Base-by-base conservation (phyloP, 2,113 vertebrate genomes). In the Crotophaga sulcirostris region DNA sequence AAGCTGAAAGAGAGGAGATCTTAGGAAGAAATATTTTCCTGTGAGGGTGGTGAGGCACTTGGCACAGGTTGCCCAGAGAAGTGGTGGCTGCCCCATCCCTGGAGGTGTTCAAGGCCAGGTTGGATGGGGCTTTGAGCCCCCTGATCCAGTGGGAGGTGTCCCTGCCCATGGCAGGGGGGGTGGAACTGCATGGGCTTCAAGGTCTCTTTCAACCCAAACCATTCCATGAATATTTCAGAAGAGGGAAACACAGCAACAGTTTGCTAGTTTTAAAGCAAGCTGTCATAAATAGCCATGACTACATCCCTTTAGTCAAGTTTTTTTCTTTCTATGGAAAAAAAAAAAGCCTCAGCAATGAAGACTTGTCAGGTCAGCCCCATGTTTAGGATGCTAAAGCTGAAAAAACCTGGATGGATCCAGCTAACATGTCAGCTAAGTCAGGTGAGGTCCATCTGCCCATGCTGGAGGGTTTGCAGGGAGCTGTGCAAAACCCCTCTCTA, bases 261-360 rank as follows among this genome's bases (percentile, higher is more conserved):
- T 64, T 40, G 4, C 18, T 68, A 6, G 7, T 73, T 80, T 72
- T 47, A 60, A 88, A n/a, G 21, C 34, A 77, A 69, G 11, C 18
- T 76, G 54, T 36, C 6, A 3, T 12, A 60, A 86, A 68, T 73
- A 60, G 6, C 49, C 0, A 0, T 47, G 2, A 25, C 7, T 76
- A 16, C 20, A 26, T 12, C 33, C 25, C 16, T 70, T 7, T 3
- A 56, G 40, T 25, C 55, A 69, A 68, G 10, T 18, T 67, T 78
- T 75, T 58, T 16, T 6, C 3, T 72, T 87, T 51, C 25, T 14
- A 2, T 29, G 51, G 21, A 17, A 13, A 47, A 66, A 36, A 56
- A 40, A 16, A 2, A n/a, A 59, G 6, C 4, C 38, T 67, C 18
- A 1, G 29, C 11, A 23, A 38, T 2, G 20, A 40, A 58, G n/a